Conservation (phyloP, 2,888 invertebrate genomes). For the Drosophila ustulata region DNA sequence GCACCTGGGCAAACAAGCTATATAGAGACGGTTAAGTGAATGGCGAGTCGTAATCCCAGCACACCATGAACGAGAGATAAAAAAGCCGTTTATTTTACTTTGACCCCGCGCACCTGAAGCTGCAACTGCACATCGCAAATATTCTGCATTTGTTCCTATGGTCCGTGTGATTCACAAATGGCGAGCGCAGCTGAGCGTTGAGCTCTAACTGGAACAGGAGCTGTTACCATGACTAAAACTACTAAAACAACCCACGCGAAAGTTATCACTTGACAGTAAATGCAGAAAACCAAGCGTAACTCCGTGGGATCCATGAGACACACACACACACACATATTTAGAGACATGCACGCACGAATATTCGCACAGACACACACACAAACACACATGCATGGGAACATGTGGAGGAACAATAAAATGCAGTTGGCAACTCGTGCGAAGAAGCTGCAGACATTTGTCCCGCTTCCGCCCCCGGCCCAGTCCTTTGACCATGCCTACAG, state of each 20-base stretch:
- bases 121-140: conserved; percentile 29
- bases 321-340: conserved; percentile 31
- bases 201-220: conserved; percentile 9
- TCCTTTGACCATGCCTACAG: background rate
- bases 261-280: conserved; percentile 74
- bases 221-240: conserved; percentile 39
- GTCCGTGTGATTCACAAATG: conserved; percentile 37
- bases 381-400: background rate
- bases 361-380: conserved; percentile 3
- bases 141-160: conserved; percentile 45
- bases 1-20: background rate
- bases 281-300: conserved; percentile 66
- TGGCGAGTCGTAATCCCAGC: conserved; percentile 3
- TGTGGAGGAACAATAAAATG: conserved; percentile 70
- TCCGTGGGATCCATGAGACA: conserved; percentile 58
- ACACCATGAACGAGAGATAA: conserved; percentile 12
- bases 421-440: conserved; percentile 63
- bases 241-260: conserved; percentile 67
- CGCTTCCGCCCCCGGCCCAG: conserved; percentile 14
- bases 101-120: conserved; percentile 12
- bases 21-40: background rate
- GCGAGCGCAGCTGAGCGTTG: conserved; percentile 1
- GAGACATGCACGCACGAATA: background rate
- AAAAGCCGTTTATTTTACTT: conserved; percentile 47
- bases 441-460: conserved; percentile 53